Percentiles rank a stretch among this genome's conserved stretches.
phyloP scores from a whole-genome alignment of 1,140 invertebrate genomes.

The Brachionus plicatilis region DNA sequence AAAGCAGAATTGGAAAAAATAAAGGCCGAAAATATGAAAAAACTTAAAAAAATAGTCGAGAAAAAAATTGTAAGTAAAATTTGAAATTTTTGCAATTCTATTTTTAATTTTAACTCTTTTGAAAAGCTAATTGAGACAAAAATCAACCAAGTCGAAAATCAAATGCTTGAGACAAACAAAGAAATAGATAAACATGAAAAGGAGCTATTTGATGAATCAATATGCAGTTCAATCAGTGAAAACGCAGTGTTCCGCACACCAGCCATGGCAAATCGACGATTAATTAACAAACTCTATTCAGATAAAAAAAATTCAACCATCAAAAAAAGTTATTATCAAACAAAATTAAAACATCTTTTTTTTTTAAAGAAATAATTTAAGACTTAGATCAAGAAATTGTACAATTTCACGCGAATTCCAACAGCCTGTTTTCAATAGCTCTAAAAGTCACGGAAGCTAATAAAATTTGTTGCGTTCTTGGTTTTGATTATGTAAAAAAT shows the following conservation, averaged over 20 bases:
- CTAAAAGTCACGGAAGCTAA: slow-evolving; percentile 24
- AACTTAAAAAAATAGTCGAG: slow-evolving; percentile 31
- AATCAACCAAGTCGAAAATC: neutral
- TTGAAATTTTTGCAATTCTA: neutral
- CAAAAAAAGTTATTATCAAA: neutral
- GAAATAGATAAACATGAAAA: slow-evolving; percentile 36
- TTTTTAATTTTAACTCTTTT: neutral
- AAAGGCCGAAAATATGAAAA: slow-evolving; percentile 17
- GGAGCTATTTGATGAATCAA: slow-evolving; percentile 19
- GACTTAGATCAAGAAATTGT: neutral
- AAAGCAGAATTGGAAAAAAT: neutral
- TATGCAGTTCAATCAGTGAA: neutral
- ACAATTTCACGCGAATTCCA: slow-evolving; percentile 34
- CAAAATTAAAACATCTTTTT: neutral
- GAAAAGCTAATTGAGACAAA: neutral
- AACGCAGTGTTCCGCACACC: neutral
- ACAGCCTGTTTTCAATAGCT: slow-evolving; percentile 20
- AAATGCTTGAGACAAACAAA: slow-evolving; percentile 3
- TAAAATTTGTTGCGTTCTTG: slow-evolving; percentile 8
- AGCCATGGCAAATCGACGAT: neutral
- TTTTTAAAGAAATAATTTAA: neutral
- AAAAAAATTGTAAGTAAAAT: slow-evolving; percentile 17
- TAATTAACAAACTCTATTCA: slow-evolving; percentile 11
- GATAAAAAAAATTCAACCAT: slow-evolving; percentile 30
- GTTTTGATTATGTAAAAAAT: slow-evolving; percentile 10